These are phyloP conservation scores for Tenthredo mesomela DNA, from an alignment of 2,888 invertebrate species.

Conservation along the genomic window DNA sequence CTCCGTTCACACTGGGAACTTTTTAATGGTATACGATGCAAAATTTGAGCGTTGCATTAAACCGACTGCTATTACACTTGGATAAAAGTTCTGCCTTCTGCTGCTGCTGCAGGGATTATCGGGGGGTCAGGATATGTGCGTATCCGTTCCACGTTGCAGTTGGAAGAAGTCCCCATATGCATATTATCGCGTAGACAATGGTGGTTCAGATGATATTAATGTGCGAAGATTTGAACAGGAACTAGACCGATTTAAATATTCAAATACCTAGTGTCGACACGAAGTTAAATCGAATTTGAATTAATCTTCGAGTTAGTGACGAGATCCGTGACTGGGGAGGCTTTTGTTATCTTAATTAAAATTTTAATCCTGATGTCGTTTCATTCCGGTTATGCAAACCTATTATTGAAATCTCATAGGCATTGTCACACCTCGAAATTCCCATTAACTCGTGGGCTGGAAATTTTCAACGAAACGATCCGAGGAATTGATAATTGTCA, in stretches of 20 bases:
- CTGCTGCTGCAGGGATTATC: conserved; percentile 36
- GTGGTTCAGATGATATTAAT: conserved; percentile 50
- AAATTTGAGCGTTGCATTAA: not conserved
- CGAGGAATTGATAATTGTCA: not conserved
- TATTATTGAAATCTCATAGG: conserved; percentile 7
- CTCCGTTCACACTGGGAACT: not conserved
- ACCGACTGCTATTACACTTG: not conserved
- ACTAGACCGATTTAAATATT: conserved; percentile 48
- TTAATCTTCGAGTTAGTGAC: conserved; percentile 37
- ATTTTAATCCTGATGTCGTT: conserved; percentile 47
- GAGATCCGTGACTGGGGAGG: not conserved
- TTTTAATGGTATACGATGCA: not conserved
- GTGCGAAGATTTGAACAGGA: conserved; percentile 53
- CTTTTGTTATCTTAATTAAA: conserved; percentile 50
- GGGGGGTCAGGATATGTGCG: conserved; percentile 47
- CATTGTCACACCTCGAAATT: conserved; percentile 32
- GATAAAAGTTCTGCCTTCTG: not conserved
- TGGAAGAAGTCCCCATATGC: conserved; percentile 30
- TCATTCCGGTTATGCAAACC: conserved; percentile 48
- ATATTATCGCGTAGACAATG: conserved; percentile 53
- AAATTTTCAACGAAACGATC: conserved; percentile 4
- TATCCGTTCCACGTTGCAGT: conserved; percentile 30
- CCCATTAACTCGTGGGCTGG: conserved; percentile 33
- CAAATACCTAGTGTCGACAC: conserved; percentile 48
- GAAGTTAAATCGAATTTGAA: conserved; percentile 47